phyloP scores from a whole-genome alignment of 2,113 vertebrate species.

The Pelodiscus sinensis region DNA sequence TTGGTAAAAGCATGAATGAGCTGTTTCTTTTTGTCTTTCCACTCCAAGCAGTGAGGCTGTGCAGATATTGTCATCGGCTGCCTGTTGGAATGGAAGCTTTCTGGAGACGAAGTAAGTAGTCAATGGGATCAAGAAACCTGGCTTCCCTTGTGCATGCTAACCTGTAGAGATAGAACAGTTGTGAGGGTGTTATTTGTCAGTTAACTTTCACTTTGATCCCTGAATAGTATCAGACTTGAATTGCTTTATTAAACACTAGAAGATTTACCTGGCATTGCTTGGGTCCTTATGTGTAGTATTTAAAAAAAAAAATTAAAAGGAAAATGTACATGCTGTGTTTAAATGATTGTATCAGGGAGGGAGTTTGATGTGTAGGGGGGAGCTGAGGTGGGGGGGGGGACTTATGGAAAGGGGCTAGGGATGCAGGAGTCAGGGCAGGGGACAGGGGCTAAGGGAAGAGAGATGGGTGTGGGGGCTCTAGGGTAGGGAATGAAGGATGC shows the following conservation, averaged over 20 bases:
- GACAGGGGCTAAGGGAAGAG: too few relatives aligned
- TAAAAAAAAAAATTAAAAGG: too few relatives aligned
- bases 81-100: conserved; percentile 98
- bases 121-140: conserved; percentile 1
- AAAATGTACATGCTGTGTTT: too few relatives aligned
- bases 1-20: not conserved
- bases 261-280: not conserved
- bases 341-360: too few relatives aligned
- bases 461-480: too few relatives aligned
- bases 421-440: too few relatives aligned
- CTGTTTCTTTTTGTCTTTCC: conserved; percentile 29
- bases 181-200: not conserved
- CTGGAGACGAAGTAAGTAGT: conserved; percentile 93
- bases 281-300: too few relatives aligned
- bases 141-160: not conserved
- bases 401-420: too few relatives aligned
- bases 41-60: conserved; percentile 85
- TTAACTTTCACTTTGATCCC: too few relatives aligned
- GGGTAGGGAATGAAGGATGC: too few relatives aligned
- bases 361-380: too few relatives aligned
- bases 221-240: not conserved
- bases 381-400: too few relatives aligned
- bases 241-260: not conserved
- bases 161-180: not conserved
- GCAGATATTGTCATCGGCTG: conserved; percentile 92